Evolutionary conservation across 2,888 invertebrate genomes (phyloP).

Genomic region (Drosophila falleni): DNA sequence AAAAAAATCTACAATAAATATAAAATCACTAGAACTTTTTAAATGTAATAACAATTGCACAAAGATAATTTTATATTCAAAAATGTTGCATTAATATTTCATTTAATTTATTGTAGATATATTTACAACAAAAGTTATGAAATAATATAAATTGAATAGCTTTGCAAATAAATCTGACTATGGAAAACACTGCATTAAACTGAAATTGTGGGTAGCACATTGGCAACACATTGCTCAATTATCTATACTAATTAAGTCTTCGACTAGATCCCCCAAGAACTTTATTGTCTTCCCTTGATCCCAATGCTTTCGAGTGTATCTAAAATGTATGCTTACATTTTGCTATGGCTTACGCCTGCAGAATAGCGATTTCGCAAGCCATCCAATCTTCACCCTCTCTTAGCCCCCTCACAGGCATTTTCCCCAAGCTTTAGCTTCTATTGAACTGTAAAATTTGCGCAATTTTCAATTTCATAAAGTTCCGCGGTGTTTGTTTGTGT

Average conservation of each 20-base stretch:
- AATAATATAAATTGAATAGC: neutral
- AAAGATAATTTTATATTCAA: neutral
- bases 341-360: conserved; percentile 44
- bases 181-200: neutral
- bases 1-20: neutral
- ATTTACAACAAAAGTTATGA: no score
- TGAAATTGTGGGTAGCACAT: neutral
- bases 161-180: neutral
- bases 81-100: no score
- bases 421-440: conserved; percentile 59
- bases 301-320: conserved; percentile 39
- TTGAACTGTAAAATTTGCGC: conserved; percentile 78
- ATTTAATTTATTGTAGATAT: no score
- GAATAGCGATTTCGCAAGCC: conserved; percentile 32
- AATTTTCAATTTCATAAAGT: conserved; percentile 80
- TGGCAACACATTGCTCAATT: conserved; percentile 17
- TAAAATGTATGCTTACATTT: conserved; percentile 65
- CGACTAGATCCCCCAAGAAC: neutral
- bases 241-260: conserved; percentile 41
- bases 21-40: neutral
- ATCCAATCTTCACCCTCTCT: conserved; percentile 31
- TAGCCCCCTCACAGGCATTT: conserved; percentile 16
- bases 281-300: neutral
- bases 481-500: conserved; percentile 63
- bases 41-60: neutral